Evolutionary conservation across 1,140 invertebrate genomes (phyloP).

Genomic region (Drosophila tropicalis): DNA sequence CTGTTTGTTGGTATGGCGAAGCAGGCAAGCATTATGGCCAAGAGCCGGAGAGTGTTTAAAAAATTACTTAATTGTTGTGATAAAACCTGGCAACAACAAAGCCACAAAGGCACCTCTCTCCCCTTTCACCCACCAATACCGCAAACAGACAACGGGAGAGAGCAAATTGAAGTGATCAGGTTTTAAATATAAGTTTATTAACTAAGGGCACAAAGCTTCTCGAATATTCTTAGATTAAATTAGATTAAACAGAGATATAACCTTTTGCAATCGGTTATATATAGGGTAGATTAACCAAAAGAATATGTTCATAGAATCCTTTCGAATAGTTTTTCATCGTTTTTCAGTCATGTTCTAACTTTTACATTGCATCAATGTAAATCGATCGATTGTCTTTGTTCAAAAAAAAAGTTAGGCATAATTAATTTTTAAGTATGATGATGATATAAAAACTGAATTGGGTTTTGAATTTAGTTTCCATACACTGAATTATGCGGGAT

Average conservation of each 20-base stretch:
- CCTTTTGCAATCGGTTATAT: no score
- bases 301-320: no score
- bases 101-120: conserved; percentile 12
- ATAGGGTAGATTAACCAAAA: no score
- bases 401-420: not conserved
- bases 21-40: conserved; percentile 44
- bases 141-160: conserved; percentile 18
- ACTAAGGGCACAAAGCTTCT: no score
- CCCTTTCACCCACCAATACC: conserved; percentile 4
- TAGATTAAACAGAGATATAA: no score
- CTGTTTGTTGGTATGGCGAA: conserved; percentile 9
- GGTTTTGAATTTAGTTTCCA: conserved; percentile 4
- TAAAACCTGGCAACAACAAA: conserved; percentile 63
- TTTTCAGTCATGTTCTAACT: no score
- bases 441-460: not conserved
- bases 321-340: no score
- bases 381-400: not conserved
- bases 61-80: conserved; percentile 81
- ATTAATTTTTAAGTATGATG: not conserved
- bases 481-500: conserved; percentile 1
- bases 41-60: conserved; percentile 73
- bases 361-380: no score
- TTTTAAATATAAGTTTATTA: not conserved
- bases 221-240: no score
- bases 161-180: conserved; percentile 24